Evolutionary conservation across 2,797 vertebrate genomes (phyloP), one percentile per base, ranked within the genome.

Genomic region (Phalloptychus januarius): DNA sequence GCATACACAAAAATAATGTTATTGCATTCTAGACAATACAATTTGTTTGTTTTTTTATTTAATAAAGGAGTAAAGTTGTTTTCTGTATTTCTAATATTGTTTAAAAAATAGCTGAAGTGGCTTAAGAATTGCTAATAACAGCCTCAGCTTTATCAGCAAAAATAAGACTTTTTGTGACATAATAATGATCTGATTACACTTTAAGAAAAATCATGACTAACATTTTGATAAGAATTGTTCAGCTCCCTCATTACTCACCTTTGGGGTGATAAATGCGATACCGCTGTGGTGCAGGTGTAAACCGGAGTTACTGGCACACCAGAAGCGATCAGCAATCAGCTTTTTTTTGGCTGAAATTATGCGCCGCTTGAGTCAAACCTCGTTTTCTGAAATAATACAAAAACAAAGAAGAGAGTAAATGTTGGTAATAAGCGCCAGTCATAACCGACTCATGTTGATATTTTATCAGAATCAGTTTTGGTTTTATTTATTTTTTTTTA

Each of bases 151-250:
- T 67, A 67, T 25, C 10, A 13, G 63, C 23, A 67, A 67, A 40
- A 67, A 13, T 40, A 63, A 63, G 31, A 10, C 5, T 67, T 40
- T 45, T 67, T 23, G 33, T 40, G 65, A 40, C 20, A 42, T 10
- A 40, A 65, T 65, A 8, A 12, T 3, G 4, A 67, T 40, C 63
- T 38, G 36, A 23, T 18, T 67, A 12, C 36, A 38, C 36, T 5
- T 61, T 38, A 40, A 23, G 10, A 25, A 67, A 67, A 67, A 67
- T 38, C 61, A 11, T 20, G 61, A 65, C 33, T 23, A 67, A 67
- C 63, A 40, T 67, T 38, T 67, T 67, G 65, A 42, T 42, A 13
- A 69, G 65, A 69, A 69, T 69, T 10, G 36, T 69, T 20, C 63
- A 25, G 7, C 38, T 40, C 36, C 23, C 23, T 40, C 36, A 5